Conservation (phyloP, 2,797 vertebrate species). For the Hyperoplus lanceolatus region DNA sequence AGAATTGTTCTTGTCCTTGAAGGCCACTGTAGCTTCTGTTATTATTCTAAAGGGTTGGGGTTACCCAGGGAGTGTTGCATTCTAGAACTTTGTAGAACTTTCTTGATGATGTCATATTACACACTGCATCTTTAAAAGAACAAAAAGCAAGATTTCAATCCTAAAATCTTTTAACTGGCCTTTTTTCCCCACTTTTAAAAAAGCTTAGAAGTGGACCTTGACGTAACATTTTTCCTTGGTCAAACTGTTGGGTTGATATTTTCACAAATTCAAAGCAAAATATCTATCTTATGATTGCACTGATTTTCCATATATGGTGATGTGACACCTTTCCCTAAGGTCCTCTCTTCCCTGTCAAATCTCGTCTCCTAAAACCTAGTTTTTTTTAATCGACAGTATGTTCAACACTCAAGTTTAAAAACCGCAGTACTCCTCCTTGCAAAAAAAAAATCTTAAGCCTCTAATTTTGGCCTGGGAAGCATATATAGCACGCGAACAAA, state of each 20-base stretch:
- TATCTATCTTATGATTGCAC: neutral
- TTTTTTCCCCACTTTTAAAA: neutral
- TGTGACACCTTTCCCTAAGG: neutral
- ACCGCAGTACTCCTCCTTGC: neutral
- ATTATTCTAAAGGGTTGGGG: too few species aligned
- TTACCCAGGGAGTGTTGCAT: too few species aligned
- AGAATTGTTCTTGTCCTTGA: too few species aligned
- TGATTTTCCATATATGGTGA: neutral
- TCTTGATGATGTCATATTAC: too few species aligned
- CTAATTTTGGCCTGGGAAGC: constrained; percentile 45
- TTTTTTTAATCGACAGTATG: neutral
- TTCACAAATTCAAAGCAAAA: neutral
- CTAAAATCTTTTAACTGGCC: too few species aligned
- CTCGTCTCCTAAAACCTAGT: neutral
- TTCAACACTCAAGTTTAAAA: constrained; percentile 6
- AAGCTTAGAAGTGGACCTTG: neutral
- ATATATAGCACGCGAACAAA: constrained; percentile 36
- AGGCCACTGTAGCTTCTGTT: too few species aligned
- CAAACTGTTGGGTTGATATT: neutral
- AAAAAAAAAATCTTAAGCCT: constrained; percentile 20
- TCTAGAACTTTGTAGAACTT: too few species aligned
- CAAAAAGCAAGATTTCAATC: too few species aligned
- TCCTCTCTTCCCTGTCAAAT: neutral
- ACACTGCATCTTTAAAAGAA: too few species aligned
- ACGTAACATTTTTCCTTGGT: neutral